A percentile compares a stretch with the other conserved stretches of the same genome.
Conservation (phyloP, 2,797 vertebrate species). For the Esox lucius region DNA sequence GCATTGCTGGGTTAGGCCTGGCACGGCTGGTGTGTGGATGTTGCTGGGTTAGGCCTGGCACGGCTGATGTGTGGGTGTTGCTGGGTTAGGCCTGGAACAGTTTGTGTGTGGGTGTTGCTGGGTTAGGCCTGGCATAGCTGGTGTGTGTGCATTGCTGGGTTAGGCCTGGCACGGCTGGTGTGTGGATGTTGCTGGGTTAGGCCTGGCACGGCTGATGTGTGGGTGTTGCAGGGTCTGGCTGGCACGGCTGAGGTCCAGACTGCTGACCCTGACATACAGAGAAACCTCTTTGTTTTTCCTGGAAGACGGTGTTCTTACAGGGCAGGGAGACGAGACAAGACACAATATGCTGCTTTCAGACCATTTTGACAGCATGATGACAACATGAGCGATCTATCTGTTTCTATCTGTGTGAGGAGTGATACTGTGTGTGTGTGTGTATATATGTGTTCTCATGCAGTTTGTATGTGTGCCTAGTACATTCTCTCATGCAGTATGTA, state of each 20-base stretch:
- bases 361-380: conserved; percentile 38
- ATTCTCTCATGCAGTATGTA: not conserved
- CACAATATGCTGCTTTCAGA: conserved; percentile 66
- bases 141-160: too few relatives aligned
- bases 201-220: not conserved
- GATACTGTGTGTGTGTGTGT: not conserved
- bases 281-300: conserved; percentile 51
- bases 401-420: too few relatives aligned
- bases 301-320: conserved; percentile 55
- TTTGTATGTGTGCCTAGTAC: not conserved
- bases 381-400: conserved; percentile 43
- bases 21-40: not conserved
- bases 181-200: not conserved
- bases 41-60: not conserved
- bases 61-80: not conserved
- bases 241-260: conserved; percentile 4
- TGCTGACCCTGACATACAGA: conserved; percentile 12
- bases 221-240: not conserved
- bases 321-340: conserved; percentile 8
- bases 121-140: not conserved
- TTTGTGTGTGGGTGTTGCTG: too few relatives aligned
- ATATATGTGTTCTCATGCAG: not conserved
- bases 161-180: not conserved
- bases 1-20: not conserved
- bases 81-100: not conserved